A percentile compares a stretch with the other conserved stretches of the same genome.
phyloP scores from a whole-genome alignment of 2,888 invertebrate genomes.

The Epistrophella euchroma region DNA sequence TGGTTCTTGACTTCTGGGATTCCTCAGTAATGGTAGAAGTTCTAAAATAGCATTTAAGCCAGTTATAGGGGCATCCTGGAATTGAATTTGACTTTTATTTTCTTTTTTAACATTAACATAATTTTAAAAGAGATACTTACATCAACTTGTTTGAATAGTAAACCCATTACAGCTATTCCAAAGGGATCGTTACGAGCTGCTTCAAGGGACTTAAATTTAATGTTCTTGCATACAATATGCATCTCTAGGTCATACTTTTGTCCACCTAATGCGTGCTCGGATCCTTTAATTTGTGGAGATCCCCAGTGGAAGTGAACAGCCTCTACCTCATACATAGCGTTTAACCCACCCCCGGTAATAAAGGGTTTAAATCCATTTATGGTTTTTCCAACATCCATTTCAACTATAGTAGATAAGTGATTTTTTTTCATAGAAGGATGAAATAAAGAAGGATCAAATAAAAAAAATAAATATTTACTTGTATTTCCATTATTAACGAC shows the following conservation, averaged over 20 bases:
- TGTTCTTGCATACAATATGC: slow-evolving; percentile 88
- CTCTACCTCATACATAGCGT: slow-evolving; percentile 78
- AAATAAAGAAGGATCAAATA: background rate
- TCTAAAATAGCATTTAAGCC: slow-evolving; percentile 78
- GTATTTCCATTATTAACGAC: slow-evolving; percentile 88
- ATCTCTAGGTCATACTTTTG: slow-evolving; percentile 86
- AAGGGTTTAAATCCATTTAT: slow-evolving; percentile 77
- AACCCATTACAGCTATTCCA: slow-evolving; percentile 87
- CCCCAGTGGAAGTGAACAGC: slow-evolving; percentile 88
- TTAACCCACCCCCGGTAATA: slow-evolving; percentile 78
- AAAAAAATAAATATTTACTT: slow-evolving; percentile 76
- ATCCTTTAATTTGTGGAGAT: slow-evolving; percentile 88
- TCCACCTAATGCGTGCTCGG: slow-evolving; percentile 82
- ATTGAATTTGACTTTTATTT: background rate
- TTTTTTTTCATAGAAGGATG: background rate
- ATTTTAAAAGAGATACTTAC: slow-evolving; percentile 71
- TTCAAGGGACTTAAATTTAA: slow-evolving; percentile 85
- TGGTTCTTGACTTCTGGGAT: slow-evolving; percentile 76
- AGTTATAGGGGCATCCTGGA: background rate
- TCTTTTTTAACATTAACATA: background rate
- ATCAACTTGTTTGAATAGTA: slow-evolving; percentile 85
- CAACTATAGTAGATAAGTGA: slow-evolving; percentile 77
- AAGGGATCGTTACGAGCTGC: slow-evolving; percentile 85
- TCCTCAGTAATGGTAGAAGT: slow-evolving; percentile 76
- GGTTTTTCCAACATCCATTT: slow-evolving; percentile 78